These are phyloP conservation scores for Drosophila saltans DNA, from an alignment of 1,140 invertebrate species.

Conservation along the genomic window DNA sequence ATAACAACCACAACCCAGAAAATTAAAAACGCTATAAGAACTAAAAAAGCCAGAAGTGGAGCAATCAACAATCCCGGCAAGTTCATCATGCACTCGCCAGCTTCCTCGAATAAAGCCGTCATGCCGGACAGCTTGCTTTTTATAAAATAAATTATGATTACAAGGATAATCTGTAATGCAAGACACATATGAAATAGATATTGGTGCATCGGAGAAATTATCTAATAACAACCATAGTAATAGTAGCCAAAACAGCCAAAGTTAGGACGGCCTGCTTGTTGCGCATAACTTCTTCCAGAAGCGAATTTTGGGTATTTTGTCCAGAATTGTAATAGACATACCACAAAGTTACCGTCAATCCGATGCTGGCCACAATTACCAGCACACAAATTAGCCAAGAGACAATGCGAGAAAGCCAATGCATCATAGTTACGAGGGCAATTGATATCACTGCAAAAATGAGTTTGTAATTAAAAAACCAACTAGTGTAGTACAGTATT, in stretches of 20 bases:
- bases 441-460: slow-evolving; percentile 89
- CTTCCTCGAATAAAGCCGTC: slow-evolving; percentile 93
- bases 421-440: slow-evolving; percentile 92
- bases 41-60: slow-evolving; percentile 93
- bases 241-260: slow-evolving; percentile 93
- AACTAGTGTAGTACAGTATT: slow-evolving; percentile 21
- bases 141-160: slow-evolving; percentile 91
- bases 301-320: slow-evolving; percentile 55
- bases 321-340: slow-evolving; percentile 89
- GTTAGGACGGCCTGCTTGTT: slow-evolving; percentile 93
- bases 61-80: slow-evolving; percentile 94
- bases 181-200: not conserved
- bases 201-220: not conserved
- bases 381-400: slow-evolving; percentile 94
- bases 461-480: not conserved
- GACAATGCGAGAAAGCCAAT: slow-evolving; percentile 91
- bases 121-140: slow-evolving; percentile 91
- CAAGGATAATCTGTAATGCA: slow-evolving; percentile 88
- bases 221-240: slow-evolving; percentile 85
- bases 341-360: slow-evolving; percentile 92
- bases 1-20: slow-evolving; percentile 94
- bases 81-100: slow-evolving; percentile 91
- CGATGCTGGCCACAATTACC: slow-evolving; percentile 89
- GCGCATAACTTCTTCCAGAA: slow-evolving; percentile 90
- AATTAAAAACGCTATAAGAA: slow-evolving; percentile 90